Evolutionary conservation across 1,140 invertebrate species (phyloP).

Genomic region (Asobara japonica): DNA sequence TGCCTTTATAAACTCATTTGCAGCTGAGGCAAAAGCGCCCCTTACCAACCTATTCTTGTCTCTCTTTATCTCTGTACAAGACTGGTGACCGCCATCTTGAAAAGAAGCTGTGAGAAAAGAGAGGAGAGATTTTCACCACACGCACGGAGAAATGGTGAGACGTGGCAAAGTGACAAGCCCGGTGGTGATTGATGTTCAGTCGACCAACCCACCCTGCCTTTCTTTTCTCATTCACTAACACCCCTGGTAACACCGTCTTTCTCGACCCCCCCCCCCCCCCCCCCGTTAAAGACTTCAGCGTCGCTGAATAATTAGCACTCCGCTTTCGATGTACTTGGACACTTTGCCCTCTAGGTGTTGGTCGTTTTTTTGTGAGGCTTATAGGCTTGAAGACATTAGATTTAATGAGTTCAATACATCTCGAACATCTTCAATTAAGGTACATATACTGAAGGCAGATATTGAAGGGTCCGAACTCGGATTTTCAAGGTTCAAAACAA

Average conservation of each 20-base stretch:
- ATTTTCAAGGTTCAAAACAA: no score
- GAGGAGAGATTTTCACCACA: slow-evolving; percentile 6
- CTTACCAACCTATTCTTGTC: slow-evolving; percentile 26
- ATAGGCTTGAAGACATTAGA: background rate
- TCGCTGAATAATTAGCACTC: slow-evolving; percentile 33
- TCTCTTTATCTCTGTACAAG: slow-evolving; percentile 39
- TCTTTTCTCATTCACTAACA: slow-evolving; percentile 4
- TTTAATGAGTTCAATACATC: no score
- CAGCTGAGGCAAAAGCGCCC: slow-evolving; percentile 43
- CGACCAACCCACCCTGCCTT: slow-evolving; percentile 21
- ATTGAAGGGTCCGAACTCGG: no score
- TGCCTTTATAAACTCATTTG: slow-evolving; percentile 68
- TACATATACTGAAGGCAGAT: no score
- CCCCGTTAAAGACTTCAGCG: slow-evolving; percentile 24
- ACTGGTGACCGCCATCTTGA: slow-evolving; percentile 18
- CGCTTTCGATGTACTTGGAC: slow-evolving; percentile 29
- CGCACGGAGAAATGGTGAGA: background rate
- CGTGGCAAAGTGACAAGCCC: slow-evolving; percentile 12
- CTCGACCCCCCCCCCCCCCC: no score
- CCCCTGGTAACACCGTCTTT: background rate
- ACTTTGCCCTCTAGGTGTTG: slow-evolving; percentile 34
- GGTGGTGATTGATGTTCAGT: slow-evolving; percentile 32
- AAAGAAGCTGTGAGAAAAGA: slow-evolving; percentile 2
- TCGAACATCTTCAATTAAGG: no score
- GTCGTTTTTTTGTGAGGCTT: slow-evolving; percentile 28